Conservation (phyloP, 2,797 vertebrate genomes). For the Decapterus maruadsi region DNA sequence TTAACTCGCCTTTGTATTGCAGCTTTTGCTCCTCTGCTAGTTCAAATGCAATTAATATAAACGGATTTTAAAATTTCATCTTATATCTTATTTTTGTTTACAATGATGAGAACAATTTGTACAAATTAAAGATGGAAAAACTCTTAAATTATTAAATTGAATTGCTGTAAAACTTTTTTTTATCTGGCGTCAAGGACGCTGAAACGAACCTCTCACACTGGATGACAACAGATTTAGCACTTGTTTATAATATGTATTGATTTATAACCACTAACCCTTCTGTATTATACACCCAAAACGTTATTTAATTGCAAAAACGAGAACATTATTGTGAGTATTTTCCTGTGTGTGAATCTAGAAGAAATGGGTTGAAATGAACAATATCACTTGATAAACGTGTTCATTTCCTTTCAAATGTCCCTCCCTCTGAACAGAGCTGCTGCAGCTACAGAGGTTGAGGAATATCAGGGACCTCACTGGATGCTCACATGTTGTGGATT, state of each 20-base stretch:
- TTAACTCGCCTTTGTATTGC: background rate
- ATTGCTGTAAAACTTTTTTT: background rate
- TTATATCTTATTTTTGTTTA: background rate
- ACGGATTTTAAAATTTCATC: background rate
- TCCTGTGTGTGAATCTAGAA: background rate
- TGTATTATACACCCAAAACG: background rate
- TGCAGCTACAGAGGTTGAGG: background rate
- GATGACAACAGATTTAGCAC: constrained; percentile 1
- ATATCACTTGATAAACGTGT: background rate
- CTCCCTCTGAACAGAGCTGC: constrained; percentile 75
- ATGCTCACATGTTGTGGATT: constrained; percentile 31
- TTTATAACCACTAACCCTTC: background rate
- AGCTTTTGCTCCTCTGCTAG: background rate
- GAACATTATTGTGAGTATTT: background rate
- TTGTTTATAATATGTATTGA: constrained; percentile 8
- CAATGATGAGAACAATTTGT: background rate
- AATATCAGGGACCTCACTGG: constrained; percentile 16
- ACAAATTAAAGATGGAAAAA: background rate
- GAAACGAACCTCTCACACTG: constrained; percentile 5
- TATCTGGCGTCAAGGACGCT: no score
- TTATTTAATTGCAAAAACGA: no score
- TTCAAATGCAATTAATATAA: background rate
- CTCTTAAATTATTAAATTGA: background rate
- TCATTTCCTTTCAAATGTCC: background rate
- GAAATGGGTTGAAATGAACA: background rate